Evolutionary conservation across 2,797 vertebrate species (phyloP).

Genomic region (Loriculus beryllinus): DNA sequence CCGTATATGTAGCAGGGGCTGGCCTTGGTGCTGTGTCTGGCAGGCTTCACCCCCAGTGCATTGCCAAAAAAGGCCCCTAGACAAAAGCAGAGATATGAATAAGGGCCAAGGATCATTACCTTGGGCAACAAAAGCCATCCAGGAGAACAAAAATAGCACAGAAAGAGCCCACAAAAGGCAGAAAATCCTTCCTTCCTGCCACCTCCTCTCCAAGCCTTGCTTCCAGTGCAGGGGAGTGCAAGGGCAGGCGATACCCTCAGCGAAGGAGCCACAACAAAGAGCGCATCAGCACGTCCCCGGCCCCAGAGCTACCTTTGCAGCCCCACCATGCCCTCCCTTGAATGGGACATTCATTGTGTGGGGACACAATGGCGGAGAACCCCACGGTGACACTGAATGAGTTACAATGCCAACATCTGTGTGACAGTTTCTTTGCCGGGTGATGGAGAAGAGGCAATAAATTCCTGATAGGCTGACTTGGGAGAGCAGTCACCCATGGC

Average conservation of each 20-base stretch:
- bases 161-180: constrained; percentile 64
- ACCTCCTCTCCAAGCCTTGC: constrained; percentile 17
- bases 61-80: neutral
- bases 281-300: neutral
- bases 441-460: constrained; percentile 57
- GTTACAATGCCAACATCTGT: constrained; percentile 68
- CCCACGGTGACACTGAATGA: constrained; percentile 59
- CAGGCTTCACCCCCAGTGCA: neutral
- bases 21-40: neutral
- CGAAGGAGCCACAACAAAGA: constrained; percentile 26
- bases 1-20: neutral
- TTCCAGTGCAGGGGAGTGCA: constrained; percentile 42
- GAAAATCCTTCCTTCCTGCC: constrained; percentile 69
- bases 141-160: constrained; percentile 57
- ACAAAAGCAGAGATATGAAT: constrained; percentile 63
- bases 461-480: constrained; percentile 22
- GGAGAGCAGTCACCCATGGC: constrained; percentile 60
- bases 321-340: constrained; percentile 21
- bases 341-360: constrained; percentile 28
- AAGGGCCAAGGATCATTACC: constrained; percentile 67
- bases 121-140: constrained; percentile 58
- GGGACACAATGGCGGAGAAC: constrained; percentile 59
- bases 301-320: neutral
- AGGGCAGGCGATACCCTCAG: constrained; percentile 35
- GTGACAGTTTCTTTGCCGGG: constrained; percentile 45